Evolutionary conservation across 2,797 vertebrate genomes (phyloP).

Genomic region (Sphenopsis melanotis): DNA sequence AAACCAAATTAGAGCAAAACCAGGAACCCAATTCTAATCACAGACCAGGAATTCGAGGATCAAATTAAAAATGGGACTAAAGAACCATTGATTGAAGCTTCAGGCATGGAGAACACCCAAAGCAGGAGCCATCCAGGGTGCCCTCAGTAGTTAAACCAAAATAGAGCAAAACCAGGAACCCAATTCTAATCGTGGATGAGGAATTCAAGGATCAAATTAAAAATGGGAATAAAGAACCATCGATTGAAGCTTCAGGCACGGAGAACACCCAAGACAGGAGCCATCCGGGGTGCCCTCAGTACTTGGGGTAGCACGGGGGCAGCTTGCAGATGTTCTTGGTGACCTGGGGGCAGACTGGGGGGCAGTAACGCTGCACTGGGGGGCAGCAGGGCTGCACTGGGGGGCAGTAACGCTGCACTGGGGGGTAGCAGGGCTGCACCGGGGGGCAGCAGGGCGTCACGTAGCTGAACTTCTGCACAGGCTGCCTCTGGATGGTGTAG

Average conservation of each 20-base stretch:
- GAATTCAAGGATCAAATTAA: accelerated
- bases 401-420: not conserved
- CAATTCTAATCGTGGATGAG: accelerated
- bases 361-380: not conserved
- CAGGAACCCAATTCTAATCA: not conserved
- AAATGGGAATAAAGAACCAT: accelerated
- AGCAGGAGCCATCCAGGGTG: accelerated
- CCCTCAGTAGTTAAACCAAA: not conserved
- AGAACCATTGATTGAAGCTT: accelerated
- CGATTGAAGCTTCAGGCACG: accelerated
- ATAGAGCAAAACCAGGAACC: not conserved
- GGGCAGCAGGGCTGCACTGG: not conserved
- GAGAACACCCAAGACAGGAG: not conserved
- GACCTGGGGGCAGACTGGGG: not conserved
- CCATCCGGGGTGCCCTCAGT: not conserved
- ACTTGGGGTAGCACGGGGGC: not conserved
- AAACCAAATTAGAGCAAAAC: not conserved
- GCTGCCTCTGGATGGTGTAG: not conserved
- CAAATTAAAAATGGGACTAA: accelerated
- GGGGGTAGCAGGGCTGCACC: not conserved
- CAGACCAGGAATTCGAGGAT: accelerated
- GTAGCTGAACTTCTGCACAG: not conserved
- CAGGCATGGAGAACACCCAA: accelerated
- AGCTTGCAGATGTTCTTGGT: not conserved
- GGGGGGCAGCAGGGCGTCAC: not conserved